Evolutionary conservation across 2,113 vertebrate species (phyloP).

Genomic region (Propithecus coquereli): DNA sequence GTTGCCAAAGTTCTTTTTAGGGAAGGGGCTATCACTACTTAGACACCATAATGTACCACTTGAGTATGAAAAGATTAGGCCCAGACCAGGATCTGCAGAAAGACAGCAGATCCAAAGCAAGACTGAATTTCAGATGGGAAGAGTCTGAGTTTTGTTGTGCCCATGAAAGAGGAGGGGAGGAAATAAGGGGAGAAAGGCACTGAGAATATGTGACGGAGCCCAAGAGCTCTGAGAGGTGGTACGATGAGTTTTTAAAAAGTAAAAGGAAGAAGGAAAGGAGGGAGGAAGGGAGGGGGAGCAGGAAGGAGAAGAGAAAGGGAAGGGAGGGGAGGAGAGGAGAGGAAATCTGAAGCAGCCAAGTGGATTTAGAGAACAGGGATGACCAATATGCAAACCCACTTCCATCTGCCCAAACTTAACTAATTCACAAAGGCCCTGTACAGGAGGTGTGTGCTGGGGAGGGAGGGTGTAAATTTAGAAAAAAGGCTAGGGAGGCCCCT

Average conservation of each 20-base stretch:
- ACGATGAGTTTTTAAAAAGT: neutral
- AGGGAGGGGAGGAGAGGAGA: too few relatives aligned
- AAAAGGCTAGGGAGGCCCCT: neutral
- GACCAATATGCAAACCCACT: neutral
- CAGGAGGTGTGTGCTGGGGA: neutral
- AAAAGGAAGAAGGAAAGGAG: neutral
- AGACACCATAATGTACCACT: neutral
- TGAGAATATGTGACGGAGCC: neutral
- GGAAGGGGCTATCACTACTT: neutral
- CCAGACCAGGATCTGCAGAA: neutral
- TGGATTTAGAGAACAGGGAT: neutral
- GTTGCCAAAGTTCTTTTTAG: neutral
- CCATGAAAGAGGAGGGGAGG: neutral
- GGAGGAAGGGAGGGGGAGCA: accelerated
- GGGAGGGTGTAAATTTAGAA: neutral
- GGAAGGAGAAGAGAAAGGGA: neutral
- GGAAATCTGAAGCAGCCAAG: neutral
- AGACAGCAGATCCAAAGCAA: neutral
- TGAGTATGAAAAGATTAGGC: neutral
- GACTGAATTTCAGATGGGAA: neutral
- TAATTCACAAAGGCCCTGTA: neutral
- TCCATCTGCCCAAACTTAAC: neutral
- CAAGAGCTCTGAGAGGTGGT: neutral
- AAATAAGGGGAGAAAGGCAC: neutral
- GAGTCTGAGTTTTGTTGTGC: neutral